Base-by-base conservation (phyloP, 2,888 invertebrate species). In the Brenthis hecate region DNA sequence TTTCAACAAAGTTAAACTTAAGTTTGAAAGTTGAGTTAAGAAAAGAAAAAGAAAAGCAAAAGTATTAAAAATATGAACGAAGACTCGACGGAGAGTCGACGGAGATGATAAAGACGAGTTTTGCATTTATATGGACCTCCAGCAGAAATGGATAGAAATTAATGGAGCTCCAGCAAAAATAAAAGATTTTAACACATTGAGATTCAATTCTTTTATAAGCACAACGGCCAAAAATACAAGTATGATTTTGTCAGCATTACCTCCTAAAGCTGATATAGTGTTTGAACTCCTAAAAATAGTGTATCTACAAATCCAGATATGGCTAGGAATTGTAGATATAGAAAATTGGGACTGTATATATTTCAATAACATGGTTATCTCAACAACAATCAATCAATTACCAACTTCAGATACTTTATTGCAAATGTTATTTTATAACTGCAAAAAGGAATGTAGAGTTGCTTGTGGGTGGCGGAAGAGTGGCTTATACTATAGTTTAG, bases 281-380 rank as follows among this genome's bases (percentile, higher is more conserved):
- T 58, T 63, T 63, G 66, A 66, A 48, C 60, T 55, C 58, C 23
- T 62, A 1, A 71, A 71, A 65, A 62, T 56, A 60, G 71, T 69
- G 23, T 71, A 64, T 58, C 50, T 71, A n/a, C 66, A 69, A 69
- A 56, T 68, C 4, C 68, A 71, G 56, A 36, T 55, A 48, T 71
- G 61, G 23, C 23, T 28, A 28, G 23, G 23, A 28, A 28, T 3
- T 28, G 23, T 28, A 28, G 23, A 28, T 28, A 28, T 1, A 2
- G 23, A 28, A 28, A 28, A 28, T 3, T 28, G 23, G 3, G 23
- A 3, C 23, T 28, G 23, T 2, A 28, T 3, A 3, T 28, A 28
- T 3, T 28, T 28, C 2, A 28, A 28, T 28, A 28, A 3, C 3
- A 3, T 28, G 23, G 3, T 28, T 32, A 32, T 32, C 32, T 32